Conservation (phyloP, 1,140 invertebrate species). For the Dinothrombium tinctorium region DNA sequence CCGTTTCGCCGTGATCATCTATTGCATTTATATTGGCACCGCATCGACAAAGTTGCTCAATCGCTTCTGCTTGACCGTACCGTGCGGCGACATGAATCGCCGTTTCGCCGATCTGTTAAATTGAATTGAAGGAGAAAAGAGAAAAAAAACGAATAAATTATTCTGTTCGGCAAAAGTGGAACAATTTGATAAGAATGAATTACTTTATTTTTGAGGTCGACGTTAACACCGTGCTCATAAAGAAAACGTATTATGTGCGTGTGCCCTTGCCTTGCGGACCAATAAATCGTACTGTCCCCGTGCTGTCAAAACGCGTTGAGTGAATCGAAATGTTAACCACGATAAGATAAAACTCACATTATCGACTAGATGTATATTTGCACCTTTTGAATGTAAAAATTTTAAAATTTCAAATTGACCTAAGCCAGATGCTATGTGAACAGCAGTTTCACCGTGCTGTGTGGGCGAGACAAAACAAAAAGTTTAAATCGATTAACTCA, state of each 20-base stretch:
- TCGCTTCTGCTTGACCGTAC: conserved; percentile 27
- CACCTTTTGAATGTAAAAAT: conserved; percentile 28
- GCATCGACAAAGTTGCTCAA: conserved; percentile 11
- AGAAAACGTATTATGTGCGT: conserved; percentile 26
- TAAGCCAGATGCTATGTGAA: conserved; percentile 32
- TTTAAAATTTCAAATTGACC: conserved; percentile 30
- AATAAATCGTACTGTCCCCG: conserved; percentile 33
- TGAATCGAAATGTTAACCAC: conserved; percentile 6
- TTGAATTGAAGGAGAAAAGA: not conserved
- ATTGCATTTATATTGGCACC: conserved; percentile 9
- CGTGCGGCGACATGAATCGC: conserved; percentile 30
- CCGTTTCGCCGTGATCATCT: conserved; percentile 25
- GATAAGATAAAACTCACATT: conserved; percentile 18
- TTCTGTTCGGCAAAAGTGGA: not conserved
- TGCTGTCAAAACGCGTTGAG: conserved; percentile 18
- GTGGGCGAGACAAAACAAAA: not conserved
- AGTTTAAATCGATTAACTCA: not conserved
- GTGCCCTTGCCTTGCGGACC: conserved; percentile 34
- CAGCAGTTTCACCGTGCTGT: conserved; percentile 32
- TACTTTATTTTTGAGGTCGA: conserved; percentile 30
- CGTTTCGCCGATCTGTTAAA: conserved; percentile 23
- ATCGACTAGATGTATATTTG: conserved; percentile 26
- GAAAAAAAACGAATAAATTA: not conserved
- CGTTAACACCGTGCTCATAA: conserved; percentile 24
- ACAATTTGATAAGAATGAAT: conserved; percentile 8